Base-by-base conservation (phyloP, 2,888 invertebrate genomes). In the Mimas tiliae region DNA sequence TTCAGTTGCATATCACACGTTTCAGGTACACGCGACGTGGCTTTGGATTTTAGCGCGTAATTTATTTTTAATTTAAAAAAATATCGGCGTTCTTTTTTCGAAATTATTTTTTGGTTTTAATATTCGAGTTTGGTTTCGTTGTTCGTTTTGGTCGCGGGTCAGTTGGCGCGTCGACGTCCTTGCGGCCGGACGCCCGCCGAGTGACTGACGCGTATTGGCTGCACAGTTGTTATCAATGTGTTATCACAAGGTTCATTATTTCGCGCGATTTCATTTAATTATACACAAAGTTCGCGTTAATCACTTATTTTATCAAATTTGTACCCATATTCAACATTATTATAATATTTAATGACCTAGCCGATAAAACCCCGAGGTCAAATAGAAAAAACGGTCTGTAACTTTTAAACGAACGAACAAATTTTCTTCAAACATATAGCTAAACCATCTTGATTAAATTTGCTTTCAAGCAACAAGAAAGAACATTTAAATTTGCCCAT, bases 111-210 rank as follows among this genome's bases (percentile, higher is more conserved):
- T 74, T 71, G 64, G 72, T 72, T 71, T 77, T 75, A 64, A 65
- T 80, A 78, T 84, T 87, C 84, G 86, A 80, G 81, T 68, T 65
- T 71, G 47, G 68, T 75, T 84, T 86, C 85, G 84, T 79, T 78
- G 81, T 86, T 90, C 86, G 89, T 87, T 84, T 76, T 71, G 79
- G 78, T 83, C 79, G 86, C 82, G 87, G 69, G 72, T 73, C 70
- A 69, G 73, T 82, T 78, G 75, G 71, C 69, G 69, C 68, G 63
- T 82, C 80, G 84, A 89, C 91, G 88, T 90, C 88, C 86, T 77
- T 67, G 70, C 80, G 70, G 58, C 65, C 67, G 84, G 90, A 88
- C 90, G 91, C 80, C 87, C 81, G 87, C 82, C 76, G 82, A 79
- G 80, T 85, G 81, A 92, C 92, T 92, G 86, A 70, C 63, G 69